Base-by-base conservation (phyloP, 2,113 vertebrate species). In the Hyla sarda region DNA sequence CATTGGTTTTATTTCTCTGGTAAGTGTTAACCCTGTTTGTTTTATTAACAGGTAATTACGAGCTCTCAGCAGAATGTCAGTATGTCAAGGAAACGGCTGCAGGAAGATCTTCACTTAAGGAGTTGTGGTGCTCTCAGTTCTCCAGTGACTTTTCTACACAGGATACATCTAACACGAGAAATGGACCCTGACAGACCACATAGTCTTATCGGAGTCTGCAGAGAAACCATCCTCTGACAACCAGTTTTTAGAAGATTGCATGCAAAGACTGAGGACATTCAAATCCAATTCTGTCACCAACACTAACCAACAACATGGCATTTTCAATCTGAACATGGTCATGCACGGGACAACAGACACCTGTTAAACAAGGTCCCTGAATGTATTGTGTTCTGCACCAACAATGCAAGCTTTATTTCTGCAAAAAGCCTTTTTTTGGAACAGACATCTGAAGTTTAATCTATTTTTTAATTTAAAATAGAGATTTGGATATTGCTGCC, bases 61-160 rank as follows among this genome's bases (percentile, higher is more conserved):
- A 95, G 95, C 30, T 94, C 95, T 12, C 94, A 89, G 90, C 93
- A 92, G 74, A 89, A 83, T 3, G 90, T 84, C 67, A 88, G 81
- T 86, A 90, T 92, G 88, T 93, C 94, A 71, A 92, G 95, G 85
- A 95, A 96, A 87, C 92, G 90, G 0, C 91, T 87, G 25, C 93
- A 92, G 2, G 94, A 93, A 60, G 96, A 97, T 9, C 93, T 98
- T 79, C 96, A 98, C 87, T 96, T 97, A n/a, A 96, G 90, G 91
- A 98, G 97, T 92, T 98, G 97, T 0, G 97, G 97, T 0, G 96
- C 96, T 1, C 91, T 98, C 86, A 98, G 96, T 88, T 96, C 92
- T 1, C 90, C 93, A 0, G 92, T 92, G 5, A 92, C 94, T 76
- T 94, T 91, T 69, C 75, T 90, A 74, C 91, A 88, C 65, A 92